Evolutionary conservation across 2,797 vertebrate species (phyloP), one percentile per base, ranked within the genome.

Genomic region (Ataeniobius toweri): DNA sequence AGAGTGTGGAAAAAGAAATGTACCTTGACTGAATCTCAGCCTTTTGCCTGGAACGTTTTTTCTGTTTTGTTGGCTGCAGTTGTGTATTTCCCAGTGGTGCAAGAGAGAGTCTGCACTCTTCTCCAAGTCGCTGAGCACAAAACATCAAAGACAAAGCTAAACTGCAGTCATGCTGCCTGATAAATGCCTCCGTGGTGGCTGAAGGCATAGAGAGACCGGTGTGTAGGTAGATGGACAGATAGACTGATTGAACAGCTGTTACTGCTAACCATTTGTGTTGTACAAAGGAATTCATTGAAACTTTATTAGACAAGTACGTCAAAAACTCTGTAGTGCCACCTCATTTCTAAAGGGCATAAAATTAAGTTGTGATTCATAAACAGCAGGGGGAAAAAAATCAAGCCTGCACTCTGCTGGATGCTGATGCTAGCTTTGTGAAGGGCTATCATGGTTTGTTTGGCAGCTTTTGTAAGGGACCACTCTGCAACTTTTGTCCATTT

Each of bases 241-340:
- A n/a, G 75, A 73, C 31, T 9, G 67, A 77, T n/a, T 75, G 68
- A 55, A 71, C 26, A 24, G 39, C 39, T 26, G 20, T 79, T 58
- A 59, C 69, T 72, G 51, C 71, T 44, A 69, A 65, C 39, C 6
- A 65, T 80, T 65, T 71, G 63, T 79, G 26, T 56, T 77, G 46
- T 82, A 78, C 74, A 83, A 75, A 79, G 76, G 67, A 75, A 77
- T 75, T 71, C 56, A 78, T 31, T 80, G 75, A 46, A 80, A 80
- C 84, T 78, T 85, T 88, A 88, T 90, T 81, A 81, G 69, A 65
- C 79, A 48, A 69, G 74, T 81, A 86, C 71, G 88, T 93, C 83
- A 87, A 72, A 79, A 82, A 78, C 39, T 76, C 77, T 69, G 76
- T 83, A 68, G 73, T 63, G 77, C 80, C 56, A 74, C 77, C 70